These are phyloP conservation scores for Microlaimidae sp. DNA, from an alignment of 2,888 invertebrate species.

Conservation along the genomic window DNA sequence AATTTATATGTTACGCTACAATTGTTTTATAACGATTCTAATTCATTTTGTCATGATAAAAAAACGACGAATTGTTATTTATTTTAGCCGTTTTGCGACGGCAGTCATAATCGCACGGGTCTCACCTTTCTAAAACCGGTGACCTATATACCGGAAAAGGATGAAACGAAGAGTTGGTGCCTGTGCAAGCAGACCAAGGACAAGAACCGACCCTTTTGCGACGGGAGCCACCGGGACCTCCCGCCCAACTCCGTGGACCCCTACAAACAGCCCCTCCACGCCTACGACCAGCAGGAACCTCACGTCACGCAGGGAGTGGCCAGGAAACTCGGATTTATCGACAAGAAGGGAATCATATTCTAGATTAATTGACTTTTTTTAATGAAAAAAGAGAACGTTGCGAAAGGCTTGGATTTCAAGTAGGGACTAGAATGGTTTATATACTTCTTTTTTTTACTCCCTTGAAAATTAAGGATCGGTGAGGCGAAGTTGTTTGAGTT, in stretches of 20 bases:
- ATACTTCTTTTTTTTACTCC: too few relatives aligned
- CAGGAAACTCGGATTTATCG: neutral
- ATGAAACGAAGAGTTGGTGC: slow-evolving; percentile 62
- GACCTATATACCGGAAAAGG: slow-evolving; percentile 60
- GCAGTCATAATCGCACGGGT: slow-evolving; percentile 59
- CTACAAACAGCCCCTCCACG: neutral
- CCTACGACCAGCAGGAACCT: neutral
- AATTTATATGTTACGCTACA: too few relatives aligned
- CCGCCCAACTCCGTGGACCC: neutral
- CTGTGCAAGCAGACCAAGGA: slow-evolving; percentile 87
- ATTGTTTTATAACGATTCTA: too few relatives aligned
- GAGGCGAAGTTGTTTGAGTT: too few relatives aligned
- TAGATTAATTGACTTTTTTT: too few relatives aligned
- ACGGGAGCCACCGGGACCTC: slow-evolving; percentile 62
- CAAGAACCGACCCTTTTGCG: slow-evolving; percentile 79
- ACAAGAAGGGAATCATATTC: too few relatives aligned
- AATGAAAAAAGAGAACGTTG: too few relatives aligned
- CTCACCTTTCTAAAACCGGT: slow-evolving; percentile 62
- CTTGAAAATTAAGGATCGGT: too few relatives aligned
- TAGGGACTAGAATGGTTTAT: too few relatives aligned
- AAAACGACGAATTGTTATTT: too few relatives aligned
- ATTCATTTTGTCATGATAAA: too few relatives aligned
- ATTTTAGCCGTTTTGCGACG: slow-evolving; percentile 75
- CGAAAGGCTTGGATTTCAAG: too few relatives aligned
- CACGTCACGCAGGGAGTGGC: neutral